Base-by-base conservation (phyloP, 2,113 vertebrate genomes). In the Onychostruthus taczanowskii region DNA sequence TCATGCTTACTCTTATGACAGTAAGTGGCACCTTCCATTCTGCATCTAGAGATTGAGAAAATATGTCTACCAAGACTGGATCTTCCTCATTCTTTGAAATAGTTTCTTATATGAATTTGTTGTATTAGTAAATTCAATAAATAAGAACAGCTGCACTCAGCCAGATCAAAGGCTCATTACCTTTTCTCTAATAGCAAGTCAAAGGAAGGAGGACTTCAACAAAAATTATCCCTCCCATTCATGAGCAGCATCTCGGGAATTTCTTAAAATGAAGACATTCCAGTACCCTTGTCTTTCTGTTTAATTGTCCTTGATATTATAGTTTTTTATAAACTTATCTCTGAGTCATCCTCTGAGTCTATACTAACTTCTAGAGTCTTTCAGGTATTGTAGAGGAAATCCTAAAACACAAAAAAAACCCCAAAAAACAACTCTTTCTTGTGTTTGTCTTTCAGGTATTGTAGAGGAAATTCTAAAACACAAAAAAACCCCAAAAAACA, bases 1-100 rank as follows among this genome's bases (percentile, higher is more conserved):
- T 55, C 3, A 28, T 0, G 0, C 41, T 52, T 63, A 78, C 61
- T 74, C 0, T 81, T 68, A 16, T 31, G 23, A 55, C 56, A 68
- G 3, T 18, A 9, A 76, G 44, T 35, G 52, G 6, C 16, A 31
- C 28, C 9, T 92, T 67, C 18, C 31, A 63, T 69, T 74, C 44
- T 81, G 31, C 30, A 77, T 24, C 56, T 62, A 78, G 19, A 85
- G 62, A 31, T 37, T 69, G 16, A 70, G 50, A 87, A 56, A 21
- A 46, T 16, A 47, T 21, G 3, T 30, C 50, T 39, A 43, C 33
- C 4, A 66, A 67, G 28, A 78, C 4, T 0, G 0, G 16, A 56
- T 15, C 20, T 58, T 37, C 9, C 27, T 77, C 43, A 37, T 63
- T 53, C 24, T 62, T 68, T 52, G 43, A 72, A 63, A 39, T 7